phyloP scores from a whole-genome alignment of 2,888 invertebrate genomes.

The Mythimna vitellina region DNA sequence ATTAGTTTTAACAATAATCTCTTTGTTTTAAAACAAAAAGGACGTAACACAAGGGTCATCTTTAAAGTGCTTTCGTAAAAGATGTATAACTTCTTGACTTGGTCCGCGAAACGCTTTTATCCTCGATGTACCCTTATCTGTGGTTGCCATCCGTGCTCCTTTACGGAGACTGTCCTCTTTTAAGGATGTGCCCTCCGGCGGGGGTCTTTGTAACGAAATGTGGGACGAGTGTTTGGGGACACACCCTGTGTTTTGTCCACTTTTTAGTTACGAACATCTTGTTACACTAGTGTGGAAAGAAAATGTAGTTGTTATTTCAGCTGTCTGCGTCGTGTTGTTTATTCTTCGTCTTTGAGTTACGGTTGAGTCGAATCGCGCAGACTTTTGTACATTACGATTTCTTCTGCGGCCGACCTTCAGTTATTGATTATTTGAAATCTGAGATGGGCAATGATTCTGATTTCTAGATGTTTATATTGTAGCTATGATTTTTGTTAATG shows the following conservation, averaged over 20 bases:
- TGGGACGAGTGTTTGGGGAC: slow-evolving; percentile 48
- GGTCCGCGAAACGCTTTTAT: slow-evolving; percentile 49
- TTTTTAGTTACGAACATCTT: slow-evolving; percentile 28
- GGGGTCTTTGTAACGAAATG: slow-evolving; percentile 47
- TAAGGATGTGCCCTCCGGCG: slow-evolving; percentile 49
- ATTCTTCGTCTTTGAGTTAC: slow-evolving; percentile 13
- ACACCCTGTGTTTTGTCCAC: slow-evolving; percentile 21
- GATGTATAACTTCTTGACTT: slow-evolving; percentile 16
- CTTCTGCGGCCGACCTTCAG: slow-evolving; percentile 33
- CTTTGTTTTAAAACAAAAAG: slow-evolving; percentile 37
- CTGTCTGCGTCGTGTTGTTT: slow-evolving; percentile 20
- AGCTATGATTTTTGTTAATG: not conserved
- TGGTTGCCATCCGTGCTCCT: slow-evolving; percentile 40
- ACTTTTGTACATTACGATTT: slow-evolving; percentile 28
- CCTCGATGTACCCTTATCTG: slow-evolving; percentile 47
- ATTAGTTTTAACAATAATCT: slow-evolving; percentile 29
- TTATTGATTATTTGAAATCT: slow-evolving; percentile 40
- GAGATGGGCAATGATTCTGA: slow-evolving; percentile 15
- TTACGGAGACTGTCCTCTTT: slow-evolving; percentile 47
- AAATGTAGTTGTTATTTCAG: slow-evolving; percentile 22
- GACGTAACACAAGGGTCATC: slow-evolving; percentile 8
- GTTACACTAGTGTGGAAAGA: slow-evolving; percentile 17
- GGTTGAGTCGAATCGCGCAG: not conserved
- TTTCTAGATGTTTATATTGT: slow-evolving; percentile 11
- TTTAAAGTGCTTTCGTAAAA: slow-evolving; percentile 38